Conservation (phyloP, 2,113 vertebrate genomes). For the Lathamus discolor region DNA sequence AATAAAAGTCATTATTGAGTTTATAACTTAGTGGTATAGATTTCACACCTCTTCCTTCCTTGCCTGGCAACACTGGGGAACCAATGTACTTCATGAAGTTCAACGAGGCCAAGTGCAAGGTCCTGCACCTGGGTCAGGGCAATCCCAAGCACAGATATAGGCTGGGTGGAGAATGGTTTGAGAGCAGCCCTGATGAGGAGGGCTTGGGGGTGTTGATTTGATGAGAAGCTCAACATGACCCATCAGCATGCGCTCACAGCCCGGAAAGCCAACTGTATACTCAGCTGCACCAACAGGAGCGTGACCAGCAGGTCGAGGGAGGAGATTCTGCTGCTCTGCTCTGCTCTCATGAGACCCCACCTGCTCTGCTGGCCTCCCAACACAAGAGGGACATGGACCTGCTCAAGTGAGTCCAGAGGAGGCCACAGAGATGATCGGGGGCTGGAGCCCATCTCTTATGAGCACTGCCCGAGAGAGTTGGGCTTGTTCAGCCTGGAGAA, state of each 20-base stretch:
- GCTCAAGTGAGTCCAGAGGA: too few species aligned
- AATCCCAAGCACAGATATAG: not conserved
- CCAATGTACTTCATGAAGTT: not conserved
- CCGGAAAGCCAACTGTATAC: too few species aligned
- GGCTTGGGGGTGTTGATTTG: not conserved
- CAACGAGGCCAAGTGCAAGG: not conserved
- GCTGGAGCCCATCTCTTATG: too few species aligned
- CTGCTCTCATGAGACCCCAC: too few species aligned
- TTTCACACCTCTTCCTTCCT: not conserved
- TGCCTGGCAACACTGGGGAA: not conserved
- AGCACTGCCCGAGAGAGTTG: not conserved
- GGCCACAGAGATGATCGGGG: too few species aligned
- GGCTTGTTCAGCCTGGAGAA: not conserved
- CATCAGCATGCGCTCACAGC: too few species aligned
- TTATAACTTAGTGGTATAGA: not conserved
- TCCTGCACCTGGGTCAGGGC: not conserved
- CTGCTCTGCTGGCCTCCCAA: too few species aligned
- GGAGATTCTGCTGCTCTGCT: too few species aligned
- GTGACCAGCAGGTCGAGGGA: too few species aligned
- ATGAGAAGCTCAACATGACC: too few species aligned
- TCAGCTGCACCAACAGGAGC: too few species aligned
- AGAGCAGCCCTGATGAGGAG: not conserved
- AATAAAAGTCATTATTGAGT: not conserved
- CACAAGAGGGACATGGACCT: too few species aligned
- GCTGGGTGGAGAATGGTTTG: not conserved